These are phyloP conservation scores for Colletes collaris DNA, from an alignment of 2,888 invertebrate genomes.

Conservation along the genomic window DNA sequence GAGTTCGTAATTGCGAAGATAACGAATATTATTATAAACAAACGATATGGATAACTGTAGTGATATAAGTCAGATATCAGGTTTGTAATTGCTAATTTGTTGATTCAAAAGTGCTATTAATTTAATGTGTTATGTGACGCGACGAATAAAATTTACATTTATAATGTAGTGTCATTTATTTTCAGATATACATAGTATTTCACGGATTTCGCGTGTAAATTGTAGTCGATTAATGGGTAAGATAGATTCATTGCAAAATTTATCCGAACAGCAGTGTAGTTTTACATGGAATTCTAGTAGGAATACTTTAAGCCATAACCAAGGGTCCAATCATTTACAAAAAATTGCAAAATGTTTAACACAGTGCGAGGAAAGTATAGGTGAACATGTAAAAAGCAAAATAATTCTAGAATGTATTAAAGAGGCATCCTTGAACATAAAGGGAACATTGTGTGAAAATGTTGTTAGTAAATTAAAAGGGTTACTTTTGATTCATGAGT, in stretches of 20 bases:
- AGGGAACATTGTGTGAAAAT: constrained; percentile 52
- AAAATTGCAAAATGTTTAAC: constrained; percentile 63
- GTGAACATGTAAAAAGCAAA: constrained; percentile 68
- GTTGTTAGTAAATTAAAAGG: constrained; percentile 69
- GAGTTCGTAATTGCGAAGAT: neutral
- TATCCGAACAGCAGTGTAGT: constrained; percentile 57
- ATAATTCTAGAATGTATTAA: constrained; percentile 73
- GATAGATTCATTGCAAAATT: constrained; percentile 63
- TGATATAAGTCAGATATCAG: constrained; percentile 73
- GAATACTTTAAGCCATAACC: constrained; percentile 31
- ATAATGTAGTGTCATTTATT: constrained; percentile 23
- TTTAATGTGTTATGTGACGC: neutral
- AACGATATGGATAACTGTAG: constrained; percentile 50
- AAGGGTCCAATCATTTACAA: constrained; percentile 50
- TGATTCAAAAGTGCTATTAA: neutral
- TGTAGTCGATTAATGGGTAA: constrained; percentile 59
- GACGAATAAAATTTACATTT: neutral
- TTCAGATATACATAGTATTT: constrained; percentile 75
- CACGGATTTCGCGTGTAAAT: constrained; percentile 72
- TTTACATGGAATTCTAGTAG: constrained; percentile 39
- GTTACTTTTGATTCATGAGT: constrained; percentile 68
- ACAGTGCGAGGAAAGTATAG: constrained; percentile 69
- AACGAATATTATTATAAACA: neutral
- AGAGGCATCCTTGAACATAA: constrained; percentile 56
- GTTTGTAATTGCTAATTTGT: constrained; percentile 53